Evolutionary conservation across 53 echinoderm and acorn worm genomes (phyloP).

Genomic region (Patiria pectinifera): DNA sequence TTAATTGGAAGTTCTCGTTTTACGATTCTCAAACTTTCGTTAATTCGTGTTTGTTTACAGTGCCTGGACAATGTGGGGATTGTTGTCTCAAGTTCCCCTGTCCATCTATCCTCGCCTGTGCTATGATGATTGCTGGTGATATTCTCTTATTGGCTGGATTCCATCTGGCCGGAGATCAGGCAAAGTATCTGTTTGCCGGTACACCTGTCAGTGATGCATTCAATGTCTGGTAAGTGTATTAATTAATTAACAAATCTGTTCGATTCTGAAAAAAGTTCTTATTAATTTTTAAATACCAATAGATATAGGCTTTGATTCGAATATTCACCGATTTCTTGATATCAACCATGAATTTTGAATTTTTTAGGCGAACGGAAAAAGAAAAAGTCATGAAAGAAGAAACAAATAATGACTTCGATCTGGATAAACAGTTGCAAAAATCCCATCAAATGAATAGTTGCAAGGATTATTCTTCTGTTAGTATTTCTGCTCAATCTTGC

Average conservation of each 20-base stretch:
- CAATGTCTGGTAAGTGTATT: constrained; percentile 24
- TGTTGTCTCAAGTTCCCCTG: constrained; percentile 70
- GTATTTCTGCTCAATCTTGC: no score
- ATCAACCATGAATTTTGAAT: no score
- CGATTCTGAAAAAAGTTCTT: background rate
- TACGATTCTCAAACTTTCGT: no score
- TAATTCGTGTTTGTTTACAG: constrained; percentile 34
- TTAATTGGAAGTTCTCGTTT: no score
- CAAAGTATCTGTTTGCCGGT: constrained; percentile 30
- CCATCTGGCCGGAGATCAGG: constrained; percentile 42
- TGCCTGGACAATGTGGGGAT: constrained; percentile 54
- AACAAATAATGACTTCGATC: no score
- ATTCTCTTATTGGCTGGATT: constrained; percentile 32
- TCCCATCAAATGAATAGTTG: no score
- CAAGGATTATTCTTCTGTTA: no score
- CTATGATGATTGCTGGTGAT: constrained; percentile 48
- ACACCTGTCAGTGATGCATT: constrained; percentile 44
- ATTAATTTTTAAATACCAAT: background rate
- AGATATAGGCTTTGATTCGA: background rate
- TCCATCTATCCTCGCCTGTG: constrained; percentile 59
- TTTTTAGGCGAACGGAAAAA: no score
- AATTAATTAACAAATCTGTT: background rate
- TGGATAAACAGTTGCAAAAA: no score
- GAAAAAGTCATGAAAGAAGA: no score
- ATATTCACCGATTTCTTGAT: background rate